These are phyloP conservation scores for Camelus bactrianus DNA, from an alignment of 2,113 vertebrate genomes.

Conservation along the genomic window DNA sequence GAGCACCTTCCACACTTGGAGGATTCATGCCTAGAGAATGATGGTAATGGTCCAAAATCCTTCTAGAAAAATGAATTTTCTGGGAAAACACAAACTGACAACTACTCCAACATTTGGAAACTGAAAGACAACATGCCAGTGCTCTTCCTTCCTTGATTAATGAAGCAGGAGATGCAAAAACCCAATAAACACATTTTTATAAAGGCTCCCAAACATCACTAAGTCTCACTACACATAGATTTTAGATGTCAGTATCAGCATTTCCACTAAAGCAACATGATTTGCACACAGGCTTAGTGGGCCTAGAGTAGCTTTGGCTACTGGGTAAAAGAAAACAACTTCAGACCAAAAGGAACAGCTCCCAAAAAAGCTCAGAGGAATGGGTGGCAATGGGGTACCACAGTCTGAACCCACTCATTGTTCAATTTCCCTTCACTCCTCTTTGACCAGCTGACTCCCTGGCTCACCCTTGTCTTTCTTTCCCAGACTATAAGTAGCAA, in stretches of 20 bases:
- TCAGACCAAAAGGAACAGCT: constrained; percentile 12
- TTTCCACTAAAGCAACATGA: constrained; percentile 47
- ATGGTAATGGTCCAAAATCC: constrained; percentile 38
- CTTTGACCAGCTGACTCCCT: constrained; percentile 8
- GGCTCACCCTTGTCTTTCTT: not conserved
- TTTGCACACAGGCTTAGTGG: constrained; percentile 26
- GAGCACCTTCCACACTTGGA: constrained; percentile 6
- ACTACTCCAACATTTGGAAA: constrained; percentile 47
- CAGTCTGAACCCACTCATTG: not conserved
- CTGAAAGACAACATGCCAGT: not conserved
- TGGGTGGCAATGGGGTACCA: not conserved
- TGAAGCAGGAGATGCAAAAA: constrained; percentile 40
- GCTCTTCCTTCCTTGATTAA: constrained; percentile 55
- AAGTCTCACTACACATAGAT: constrained; percentile 3
- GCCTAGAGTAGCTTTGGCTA: not conserved
- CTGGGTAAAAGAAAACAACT: constrained; percentile 58
- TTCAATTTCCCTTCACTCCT: constrained; percentile 44
- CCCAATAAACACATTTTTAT: constrained; percentile 44
- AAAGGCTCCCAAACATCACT: constrained; percentile 29
- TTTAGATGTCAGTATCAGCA: constrained; percentile 49
- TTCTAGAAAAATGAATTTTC: constrained; percentile 50
- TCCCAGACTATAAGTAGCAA: constrained; percentile 52
- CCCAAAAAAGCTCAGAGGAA: constrained; percentile 37
- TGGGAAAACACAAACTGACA: constrained; percentile 56
- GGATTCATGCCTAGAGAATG: constrained; percentile 44